Percentiles rank a stretch among this genome's conserved stretches.
phyloP scores from a whole-genome alignment of 2,888 invertebrate genomes.

The Stenchaetothrips biformis region DNA sequence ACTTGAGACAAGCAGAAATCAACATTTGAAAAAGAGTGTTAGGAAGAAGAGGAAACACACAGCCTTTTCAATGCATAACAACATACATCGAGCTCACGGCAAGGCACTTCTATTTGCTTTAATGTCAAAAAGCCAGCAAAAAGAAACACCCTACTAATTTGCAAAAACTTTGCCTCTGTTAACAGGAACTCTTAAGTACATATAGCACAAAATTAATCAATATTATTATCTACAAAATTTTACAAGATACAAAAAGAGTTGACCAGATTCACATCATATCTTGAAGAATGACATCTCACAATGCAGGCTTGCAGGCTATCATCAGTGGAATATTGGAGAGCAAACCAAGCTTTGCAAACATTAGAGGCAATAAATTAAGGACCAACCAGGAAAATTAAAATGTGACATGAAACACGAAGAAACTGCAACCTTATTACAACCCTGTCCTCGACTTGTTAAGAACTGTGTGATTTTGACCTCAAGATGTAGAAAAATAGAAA shows the following conservation, averaged over 20 bases:
- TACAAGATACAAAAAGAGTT: too few relatives aligned
- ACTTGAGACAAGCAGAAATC: too few relatives aligned
- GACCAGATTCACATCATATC: too few relatives aligned
- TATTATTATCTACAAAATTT: too few relatives aligned
- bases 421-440: not conserved
- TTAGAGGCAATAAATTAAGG: too few relatives aligned
- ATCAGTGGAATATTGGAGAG: too few relatives aligned
- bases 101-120: not conserved
- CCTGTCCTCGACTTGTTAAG: not conserved
- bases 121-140: not conserved
- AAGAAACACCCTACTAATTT: not conserved
- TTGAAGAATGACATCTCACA: too few relatives aligned
- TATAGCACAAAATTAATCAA: not conserved
- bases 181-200: not conserved
- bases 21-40: not conserved
- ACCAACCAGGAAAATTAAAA: too few relatives aligned
- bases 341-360: too few relatives aligned
- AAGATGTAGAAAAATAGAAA: not conserved
- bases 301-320: too few relatives aligned
- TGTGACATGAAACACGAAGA: not conserved
- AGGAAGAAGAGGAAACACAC: not conserved
- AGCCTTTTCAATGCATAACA: constrained; percentile 1
- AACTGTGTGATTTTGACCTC: not conserved
- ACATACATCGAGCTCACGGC: not conserved
- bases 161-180: not conserved